A percentile compares a stretch with the other conserved stretches of the same genome.
Conservation (phyloP, 1,140 invertebrate genomes). For the Calosoma granatense region DNA sequence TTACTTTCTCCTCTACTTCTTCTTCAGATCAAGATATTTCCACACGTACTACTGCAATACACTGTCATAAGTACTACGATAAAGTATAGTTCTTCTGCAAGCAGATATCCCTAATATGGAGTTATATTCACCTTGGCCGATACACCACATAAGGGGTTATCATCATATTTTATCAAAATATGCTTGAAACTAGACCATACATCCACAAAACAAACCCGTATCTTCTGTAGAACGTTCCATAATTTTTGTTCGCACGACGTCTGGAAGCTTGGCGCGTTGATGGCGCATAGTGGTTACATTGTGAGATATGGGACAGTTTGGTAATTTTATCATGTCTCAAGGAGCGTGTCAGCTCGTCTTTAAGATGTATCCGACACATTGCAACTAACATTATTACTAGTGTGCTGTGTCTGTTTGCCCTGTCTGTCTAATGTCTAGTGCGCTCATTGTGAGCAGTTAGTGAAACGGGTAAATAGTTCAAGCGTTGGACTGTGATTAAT, state of each 20-base stretch:
- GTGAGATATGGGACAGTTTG: background rate
- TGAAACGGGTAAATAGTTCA: too few species aligned
- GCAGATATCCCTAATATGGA: background rate
- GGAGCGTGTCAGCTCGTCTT: background rate
- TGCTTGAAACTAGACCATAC: background rate
- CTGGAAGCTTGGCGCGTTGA: background rate
- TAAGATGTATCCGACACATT: background rate
- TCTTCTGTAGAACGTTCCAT: background rate
- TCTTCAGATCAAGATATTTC: too few species aligned
- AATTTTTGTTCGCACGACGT: background rate
- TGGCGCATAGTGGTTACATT: background rate
- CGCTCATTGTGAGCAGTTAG: background rate
- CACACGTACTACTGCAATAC: too few species aligned
- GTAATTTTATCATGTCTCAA: conserved; percentile 5
- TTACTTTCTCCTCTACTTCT: too few species aligned
- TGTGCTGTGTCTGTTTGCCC: background rate
- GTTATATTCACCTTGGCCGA: background rate
- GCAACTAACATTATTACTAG: background rate
- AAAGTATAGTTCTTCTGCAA: too few species aligned
- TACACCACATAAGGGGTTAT: background rate
- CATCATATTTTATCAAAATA: conserved; percentile 7
- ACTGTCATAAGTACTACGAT: too few species aligned
- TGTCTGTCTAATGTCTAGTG: background rate
- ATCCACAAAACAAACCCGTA: background rate
- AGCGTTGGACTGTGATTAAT: background rate